Percentiles rank a stretch among this genome's conserved stretches.
These are phyloP conservation scores for Hypomecis punctinalis DNA, from an alignment of 2,888 invertebrate genomes.

Conservation along the genomic window DNA sequence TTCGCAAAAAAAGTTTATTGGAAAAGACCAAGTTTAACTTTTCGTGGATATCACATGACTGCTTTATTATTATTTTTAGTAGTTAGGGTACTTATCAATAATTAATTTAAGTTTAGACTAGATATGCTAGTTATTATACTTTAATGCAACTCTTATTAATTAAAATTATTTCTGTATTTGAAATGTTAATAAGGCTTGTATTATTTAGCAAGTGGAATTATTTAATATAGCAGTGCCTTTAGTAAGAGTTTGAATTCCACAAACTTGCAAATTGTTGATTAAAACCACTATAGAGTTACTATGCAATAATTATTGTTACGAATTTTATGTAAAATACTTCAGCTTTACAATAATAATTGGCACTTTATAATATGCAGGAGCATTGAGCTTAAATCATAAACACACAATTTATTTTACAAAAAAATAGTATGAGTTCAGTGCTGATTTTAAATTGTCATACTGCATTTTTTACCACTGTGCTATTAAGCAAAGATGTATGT, in stretches of 20 bases:
- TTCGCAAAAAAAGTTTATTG: too few relatives aligned
- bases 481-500: too few relatives aligned
- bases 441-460: too few relatives aligned
- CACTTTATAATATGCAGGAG: too few relatives aligned
- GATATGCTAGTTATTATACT: slow-evolving; percentile 10
- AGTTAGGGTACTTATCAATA: slow-evolving; percentile 9
- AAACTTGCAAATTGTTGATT: slow-evolving; percentile 3
- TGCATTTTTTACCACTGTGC: too few relatives aligned
- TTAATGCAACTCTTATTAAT: slow-evolving; percentile 10
- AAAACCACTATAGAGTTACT: neutral
- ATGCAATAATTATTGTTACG: neutral
- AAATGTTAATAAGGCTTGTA: slow-evolving; percentile 17
- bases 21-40: neutral
- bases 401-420: too few relatives aligned
- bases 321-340: slow-evolving; percentile 2
- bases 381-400: too few relatives aligned
- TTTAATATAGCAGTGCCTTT: slow-evolving; percentile 23
- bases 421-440: too few relatives aligned
- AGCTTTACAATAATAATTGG: too few relatives aligned
- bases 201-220: slow-evolving; percentile 13
- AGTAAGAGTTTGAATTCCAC: neutral
- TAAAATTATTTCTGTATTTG: slow-evolving; percentile 18
- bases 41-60: slow-evolving; percentile 10
- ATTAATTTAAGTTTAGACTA: slow-evolving; percentile 19
- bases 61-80: slow-evolving; percentile 13